Conservation (phyloP, 1,140 invertebrate species). For the Camponotus vicinus region DNA sequence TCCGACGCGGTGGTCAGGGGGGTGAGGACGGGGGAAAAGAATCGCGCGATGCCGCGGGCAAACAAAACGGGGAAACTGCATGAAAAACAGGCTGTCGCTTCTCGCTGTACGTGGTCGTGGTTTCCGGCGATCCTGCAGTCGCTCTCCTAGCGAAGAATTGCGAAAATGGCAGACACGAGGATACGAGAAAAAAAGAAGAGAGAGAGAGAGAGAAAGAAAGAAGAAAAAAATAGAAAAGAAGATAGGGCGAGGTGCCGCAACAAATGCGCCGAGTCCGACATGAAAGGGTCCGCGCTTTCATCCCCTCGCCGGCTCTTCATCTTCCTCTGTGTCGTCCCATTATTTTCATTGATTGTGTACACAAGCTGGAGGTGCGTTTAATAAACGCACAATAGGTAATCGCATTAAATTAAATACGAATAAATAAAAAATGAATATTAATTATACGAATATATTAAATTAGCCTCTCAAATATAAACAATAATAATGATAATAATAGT, state of each 20-base stretch:
- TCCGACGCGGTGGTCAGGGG: not conserved
- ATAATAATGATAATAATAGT: not conserved
- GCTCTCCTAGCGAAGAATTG: slow-evolving; percentile 58
- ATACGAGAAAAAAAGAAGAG: slow-evolving; percentile 20
- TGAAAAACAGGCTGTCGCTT: slow-evolving; percentile 63
- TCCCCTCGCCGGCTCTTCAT: slow-evolving; percentile 36
- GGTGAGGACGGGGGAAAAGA: slow-evolving; percentile 17
- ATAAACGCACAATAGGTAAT: not conserved
- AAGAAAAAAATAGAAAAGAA: not conserved
- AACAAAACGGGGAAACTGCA: slow-evolving; percentile 62
- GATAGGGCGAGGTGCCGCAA: slow-evolving; percentile 33
- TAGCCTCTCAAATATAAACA: not conserved
- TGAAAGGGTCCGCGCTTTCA: slow-evolving; percentile 45
- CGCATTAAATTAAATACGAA: not conserved
- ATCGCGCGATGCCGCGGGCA: slow-evolving; percentile 50
- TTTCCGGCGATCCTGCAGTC: slow-evolving; percentile 58
- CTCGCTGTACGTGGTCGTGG: slow-evolving; percentile 58
- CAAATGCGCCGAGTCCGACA: slow-evolving; percentile 49
- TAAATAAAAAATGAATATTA: slow-evolving; percentile 18
- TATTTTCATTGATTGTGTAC: slow-evolving; percentile 48
- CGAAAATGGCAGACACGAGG: slow-evolving; percentile 51
- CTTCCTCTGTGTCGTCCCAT: slow-evolving; percentile 12
- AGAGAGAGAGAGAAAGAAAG: not conserved
- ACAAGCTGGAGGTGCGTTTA: not conserved
- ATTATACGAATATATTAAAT: not conserved